Base-by-base conservation (phyloP, 2,888 invertebrate species). In the Lasioglossum marginatum region DNA sequence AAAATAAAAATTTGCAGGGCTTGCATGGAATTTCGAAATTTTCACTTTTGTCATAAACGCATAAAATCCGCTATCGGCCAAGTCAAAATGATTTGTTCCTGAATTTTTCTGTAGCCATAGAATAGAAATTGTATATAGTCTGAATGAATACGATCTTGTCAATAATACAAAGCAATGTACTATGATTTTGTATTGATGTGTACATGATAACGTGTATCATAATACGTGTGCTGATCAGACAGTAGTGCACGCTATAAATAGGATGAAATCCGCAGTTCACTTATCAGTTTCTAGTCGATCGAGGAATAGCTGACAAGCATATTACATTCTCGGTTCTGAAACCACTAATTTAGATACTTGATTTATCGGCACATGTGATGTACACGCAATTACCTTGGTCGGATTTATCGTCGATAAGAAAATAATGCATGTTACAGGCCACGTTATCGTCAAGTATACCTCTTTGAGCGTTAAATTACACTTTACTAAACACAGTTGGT, bases 371-470 rank as follows among this genome's bases (percentile, higher is more conserved):
- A 43, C 5, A 43, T 16, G 27, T 12, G 40, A 40, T 40, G 40
- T 48, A 37, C 37, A 23, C 34, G 23, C 48, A 75, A 52, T 74
- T 68, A 68, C 37, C n/a, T 31, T 6, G 43, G 45, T 76, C 63
- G 45, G 40, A 52, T 40, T 74, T n/a, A 68, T 40, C 37, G 73
- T 37, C 37, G n/a, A 66, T 79, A 66, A 48, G 27, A 27, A 45
- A n/a, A 70, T n/a, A 37, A 72, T 73, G n/a, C 37, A 66, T 40
- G 45, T 19, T 14, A 5, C 45, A 27, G 48, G 10, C 45, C 2
- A 19, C 16, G 34, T 60, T 79, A 79, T 66, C 79, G 34, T 34
- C 12, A 16, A 74, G 31, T 16, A 37, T 4, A 68, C 4, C 4
- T 68, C 4, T 68, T 23, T 4, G 19, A 68, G 23, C 68, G 37